Evolutionary conservation across 2,113 vertebrate genomes (phyloP).

Genomic region (Megaceryle torquata): DNA sequence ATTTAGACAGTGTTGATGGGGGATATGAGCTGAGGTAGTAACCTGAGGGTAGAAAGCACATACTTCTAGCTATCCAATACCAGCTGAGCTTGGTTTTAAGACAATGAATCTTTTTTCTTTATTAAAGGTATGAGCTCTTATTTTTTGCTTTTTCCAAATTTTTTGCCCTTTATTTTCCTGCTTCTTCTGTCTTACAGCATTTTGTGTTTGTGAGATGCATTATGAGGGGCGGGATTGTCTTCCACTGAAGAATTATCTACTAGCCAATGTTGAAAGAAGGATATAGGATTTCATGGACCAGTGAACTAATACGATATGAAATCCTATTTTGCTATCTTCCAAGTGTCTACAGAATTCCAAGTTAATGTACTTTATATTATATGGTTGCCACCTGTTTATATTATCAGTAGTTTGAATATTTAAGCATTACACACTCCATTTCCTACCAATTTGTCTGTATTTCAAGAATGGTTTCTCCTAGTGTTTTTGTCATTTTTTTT

Average conservation of each 20-base stretch:
- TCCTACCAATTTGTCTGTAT: slow-evolving; percentile 2
- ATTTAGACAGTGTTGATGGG: background rate
- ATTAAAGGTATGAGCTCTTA: background rate
- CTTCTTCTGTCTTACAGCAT: background rate
- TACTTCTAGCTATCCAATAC: background rate
- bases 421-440: slow-evolving; percentile 40
- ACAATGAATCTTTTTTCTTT: background rate
- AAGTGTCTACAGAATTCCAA: slow-evolving; percentile 47
- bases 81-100: background rate
- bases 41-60: background rate
- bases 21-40: background rate
- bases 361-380: slow-evolving; percentile 52
- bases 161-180: background rate
- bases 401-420: slow-evolving; percentile 54
- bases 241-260: slow-evolving; percentile 22
- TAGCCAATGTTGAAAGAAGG: slow-evolving; percentile 19
- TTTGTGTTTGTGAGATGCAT: background rate
- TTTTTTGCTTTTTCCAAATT: background rate
- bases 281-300: slow-evolving; percentile 53
- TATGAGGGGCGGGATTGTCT: background rate
- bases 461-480: background rate
- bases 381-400: slow-evolving; percentile 56
- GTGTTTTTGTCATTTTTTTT: background rate
- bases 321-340: slow-evolving; percentile 56
- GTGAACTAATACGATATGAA: slow-evolving; percentile 28